Percentiles rank a stretch among this genome's conserved stretches.
phyloP scores from a whole-genome alignment of 1,140 invertebrate genomes.

The Battus philenor region DNA sequence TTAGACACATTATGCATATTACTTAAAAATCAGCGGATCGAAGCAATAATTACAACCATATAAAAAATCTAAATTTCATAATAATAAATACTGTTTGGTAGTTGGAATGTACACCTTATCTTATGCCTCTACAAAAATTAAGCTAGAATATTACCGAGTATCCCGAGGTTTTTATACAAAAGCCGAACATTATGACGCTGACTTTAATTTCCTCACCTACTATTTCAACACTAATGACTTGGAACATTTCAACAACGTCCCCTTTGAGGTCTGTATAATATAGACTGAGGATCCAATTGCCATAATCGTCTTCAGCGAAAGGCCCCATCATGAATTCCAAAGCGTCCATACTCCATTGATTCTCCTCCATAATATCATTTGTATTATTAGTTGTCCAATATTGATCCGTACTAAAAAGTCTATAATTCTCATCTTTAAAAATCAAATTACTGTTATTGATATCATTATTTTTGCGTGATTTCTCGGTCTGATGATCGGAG shows the following conservation, averaged over 20 bases:
- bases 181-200: no score
- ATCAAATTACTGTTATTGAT: neutral
- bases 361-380: constrained; percentile 20
- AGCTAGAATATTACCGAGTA: no score
- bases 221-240: constrained; percentile 53
- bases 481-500: constrained; percentile 14
- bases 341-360: constrained; percentile 18
- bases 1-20: no score
- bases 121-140: no score
- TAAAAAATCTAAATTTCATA: no score
- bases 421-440: constrained; percentile 17
- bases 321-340: constrained; percentile 55
- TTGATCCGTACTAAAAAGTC: constrained; percentile 25
- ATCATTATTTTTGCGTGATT: constrained; percentile 13
- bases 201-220: constrained; percentile 33
- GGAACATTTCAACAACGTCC: constrained; percentile 42
- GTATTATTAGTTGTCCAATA: neutral
- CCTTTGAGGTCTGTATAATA: constrained; percentile 30
- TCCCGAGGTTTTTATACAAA: no score
- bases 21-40: no score
- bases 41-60: no score
- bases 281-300: constrained; percentile 55
- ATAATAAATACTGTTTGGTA: no score
- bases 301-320: constrained; percentile 40
- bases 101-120: no score